phyloP scores from a whole-genome alignment of 2,888 invertebrate genomes.

The Chirona hameri region DNA sequence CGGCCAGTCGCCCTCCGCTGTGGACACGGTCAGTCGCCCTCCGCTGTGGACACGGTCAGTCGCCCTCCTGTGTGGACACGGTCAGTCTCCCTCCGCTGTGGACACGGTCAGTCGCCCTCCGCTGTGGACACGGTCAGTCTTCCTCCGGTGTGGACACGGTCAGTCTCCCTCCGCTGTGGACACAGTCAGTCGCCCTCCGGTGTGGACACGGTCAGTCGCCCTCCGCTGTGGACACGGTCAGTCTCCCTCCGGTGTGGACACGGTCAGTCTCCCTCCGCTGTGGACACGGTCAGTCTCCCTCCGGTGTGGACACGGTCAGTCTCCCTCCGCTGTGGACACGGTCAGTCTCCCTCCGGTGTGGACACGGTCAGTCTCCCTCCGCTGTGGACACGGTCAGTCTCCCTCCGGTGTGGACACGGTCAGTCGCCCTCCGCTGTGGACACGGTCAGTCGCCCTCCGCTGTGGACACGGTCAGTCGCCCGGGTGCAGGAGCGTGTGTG shows the following conservation, averaged over 20 bases:
- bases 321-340: background rate
- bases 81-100: background rate
- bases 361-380: background rate
- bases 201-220: background rate
- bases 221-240: background rate
- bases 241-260: background rate
- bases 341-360: background rate
- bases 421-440: background rate
- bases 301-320: background rate
- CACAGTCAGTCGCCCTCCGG: background rate
- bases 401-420: background rate
- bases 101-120: background rate
- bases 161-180: background rate
- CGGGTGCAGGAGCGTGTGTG: no score
- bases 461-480: background rate
- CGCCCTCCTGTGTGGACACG: background rate
- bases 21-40: background rate
- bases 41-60: background rate
- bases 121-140: background rate
- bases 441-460: background rate
- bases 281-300: background rate
- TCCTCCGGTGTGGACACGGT: background rate
- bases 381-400: background rate
- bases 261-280: background rate
- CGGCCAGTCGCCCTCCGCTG: background rate